A percentile compares a stretch with the other conserved stretches of the same genome.
phyloP scores from a whole-genome alignment of 1,140 invertebrate genomes.

The Orchestia grillus region DNA sequence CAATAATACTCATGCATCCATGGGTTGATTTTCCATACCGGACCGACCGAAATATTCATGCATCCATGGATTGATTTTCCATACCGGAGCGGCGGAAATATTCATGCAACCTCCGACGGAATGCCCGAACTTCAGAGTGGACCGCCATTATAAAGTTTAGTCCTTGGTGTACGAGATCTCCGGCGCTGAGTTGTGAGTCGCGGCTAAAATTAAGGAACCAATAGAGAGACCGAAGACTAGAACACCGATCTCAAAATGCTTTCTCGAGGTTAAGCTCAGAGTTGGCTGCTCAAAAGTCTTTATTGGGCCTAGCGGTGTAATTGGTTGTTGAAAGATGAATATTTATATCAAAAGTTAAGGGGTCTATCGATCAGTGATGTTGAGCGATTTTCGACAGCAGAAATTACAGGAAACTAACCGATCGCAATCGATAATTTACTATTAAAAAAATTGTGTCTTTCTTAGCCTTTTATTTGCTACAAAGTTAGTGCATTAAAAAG shows the following conservation, averaged over 20 bases:
- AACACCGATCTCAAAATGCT: background rate
- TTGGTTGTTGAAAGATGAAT: background rate
- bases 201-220: slow-evolving; percentile 22
- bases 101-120: slow-evolving; percentile 24
- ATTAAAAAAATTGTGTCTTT: background rate
- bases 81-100: background rate
- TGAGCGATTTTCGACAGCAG: background rate
- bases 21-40: background rate
- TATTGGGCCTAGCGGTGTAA: background rate
- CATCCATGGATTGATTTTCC: background rate
- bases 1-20: background rate
- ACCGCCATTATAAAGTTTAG: slow-evolving; percentile 54
- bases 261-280: background rate
- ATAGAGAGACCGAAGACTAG: background rate
- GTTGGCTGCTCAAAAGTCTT: background rate
- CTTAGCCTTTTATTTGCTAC: background rate
- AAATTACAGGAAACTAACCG: background rate
- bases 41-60: background rate
- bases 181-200: slow-evolving; percentile 21
- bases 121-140: slow-evolving; percentile 8
- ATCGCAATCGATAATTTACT: background rate
- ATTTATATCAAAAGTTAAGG: background rate
- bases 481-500: background rate
- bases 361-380: background rate
- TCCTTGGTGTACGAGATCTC: slow-evolving; percentile 35